Percentiles rank a stretch among this genome's conserved stretches.
phyloP scores from a whole-genome alignment of 2,797 vertebrate genomes.

The Sebastes baramenuke region DNA sequence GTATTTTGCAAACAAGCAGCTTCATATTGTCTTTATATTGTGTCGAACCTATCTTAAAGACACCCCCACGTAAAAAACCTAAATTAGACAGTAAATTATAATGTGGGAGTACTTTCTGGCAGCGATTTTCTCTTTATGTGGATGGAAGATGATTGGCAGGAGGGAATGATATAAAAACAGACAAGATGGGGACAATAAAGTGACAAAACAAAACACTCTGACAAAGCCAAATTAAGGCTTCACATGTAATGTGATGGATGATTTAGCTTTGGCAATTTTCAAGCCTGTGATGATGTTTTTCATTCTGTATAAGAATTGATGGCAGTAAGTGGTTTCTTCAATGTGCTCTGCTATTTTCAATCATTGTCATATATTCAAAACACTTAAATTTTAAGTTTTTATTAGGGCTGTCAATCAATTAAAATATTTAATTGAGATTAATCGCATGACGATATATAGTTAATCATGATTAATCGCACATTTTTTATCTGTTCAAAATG shows the following conservation, averaged over 20 bases:
- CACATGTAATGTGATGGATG: not conserved
- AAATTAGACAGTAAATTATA: not conserved
- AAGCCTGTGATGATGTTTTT: not conserved
- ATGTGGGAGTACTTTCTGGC: conserved; percentile 21
- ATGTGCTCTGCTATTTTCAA: not conserved
- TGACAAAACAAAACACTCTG: conserved; percentile 13
- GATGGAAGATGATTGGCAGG: conserved; percentile 41
- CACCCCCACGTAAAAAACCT: not conserved
- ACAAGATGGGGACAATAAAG: not conserved
- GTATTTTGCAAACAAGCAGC: conserved; percentile 15
- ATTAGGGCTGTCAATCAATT: no score
- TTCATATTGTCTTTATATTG: conserved; percentile 7
- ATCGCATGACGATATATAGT: no score
- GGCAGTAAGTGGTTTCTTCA: not conserved
- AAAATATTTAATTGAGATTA: no score
- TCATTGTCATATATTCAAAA: not conserved
- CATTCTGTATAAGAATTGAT: conserved; percentile 1
- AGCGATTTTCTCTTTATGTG: not conserved
- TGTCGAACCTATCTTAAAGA: not conserved
- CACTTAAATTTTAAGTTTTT: not conserved
- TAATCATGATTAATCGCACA: no score
- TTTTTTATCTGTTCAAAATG: no score
- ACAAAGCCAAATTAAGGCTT: conserved; percentile 32
- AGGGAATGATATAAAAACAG: conserved; percentile 29
- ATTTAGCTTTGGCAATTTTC: not conserved